Base-by-base conservation (phyloP, 1,140 invertebrate species). In the Proctacanthus coquilletti region DNA sequence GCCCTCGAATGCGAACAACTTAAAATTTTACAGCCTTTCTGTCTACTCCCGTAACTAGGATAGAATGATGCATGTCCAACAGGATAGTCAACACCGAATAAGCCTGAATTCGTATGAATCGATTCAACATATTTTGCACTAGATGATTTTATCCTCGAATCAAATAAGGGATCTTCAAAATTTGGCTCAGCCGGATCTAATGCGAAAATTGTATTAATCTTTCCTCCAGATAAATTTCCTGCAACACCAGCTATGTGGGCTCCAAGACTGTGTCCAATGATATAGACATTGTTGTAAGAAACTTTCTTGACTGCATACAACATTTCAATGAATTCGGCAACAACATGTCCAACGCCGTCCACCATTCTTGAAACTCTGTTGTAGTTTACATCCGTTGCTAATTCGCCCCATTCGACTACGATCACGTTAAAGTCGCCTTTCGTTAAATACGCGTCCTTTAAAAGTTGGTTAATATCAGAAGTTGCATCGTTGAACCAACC, bases 61-160 rank as follows among this genome's bases (percentile, higher is more conserved):
- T 63, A 74, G 50, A 73, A 74, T 42, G 74, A 70, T 10, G 61
- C 62, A 47, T 72, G 59, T 4, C 72, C 72, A 15, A 66, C 48
- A 0, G 61, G 51, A 6, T 60, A 50, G 3, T 36, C 40, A 42
- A 64, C 58, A 0, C 71, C 71, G 10, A 68, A 51, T 2, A 61
- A n/a, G 6, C 62, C 63, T 5, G 56, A 62, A 45, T 75, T 69
- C 0, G 76, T 77, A 47, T 82, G 78, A 34, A 81, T 72, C 0
- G 73, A 65, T 56, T 77, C 71, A 0, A 79, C 74, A 42, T 72
- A 72, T 8, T 57, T 23, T 0, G 63, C 75, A 47, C 77, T 74
- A 15, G 43, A 52, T 17, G 53, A 46, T 38, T 71, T 65, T 3
- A 78, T 51, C 17, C 70, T 46, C 8, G 50, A 39, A n/a, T 31